These are phyloP conservation scores for Subacronicta megacephala DNA, from an alignment of 2,888 invertebrate genomes.

Conservation along the genomic window DNA sequence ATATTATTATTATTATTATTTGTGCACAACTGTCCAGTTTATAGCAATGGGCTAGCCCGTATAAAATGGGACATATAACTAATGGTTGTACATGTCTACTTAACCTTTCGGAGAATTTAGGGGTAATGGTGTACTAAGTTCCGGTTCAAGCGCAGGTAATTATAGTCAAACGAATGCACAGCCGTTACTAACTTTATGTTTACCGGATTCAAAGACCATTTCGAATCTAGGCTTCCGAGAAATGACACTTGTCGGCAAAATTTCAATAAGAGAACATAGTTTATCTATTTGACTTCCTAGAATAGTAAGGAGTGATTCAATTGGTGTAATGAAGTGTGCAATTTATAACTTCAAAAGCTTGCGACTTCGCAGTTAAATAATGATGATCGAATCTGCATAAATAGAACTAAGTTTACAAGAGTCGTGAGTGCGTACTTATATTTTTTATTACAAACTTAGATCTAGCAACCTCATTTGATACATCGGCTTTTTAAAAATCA, in stretches of 20 bases:
- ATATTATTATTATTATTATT: too few relatives aligned
- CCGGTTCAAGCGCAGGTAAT: too few relatives aligned
- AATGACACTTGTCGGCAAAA: conserved; percentile 28
- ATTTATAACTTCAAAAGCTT: conserved; percentile 19
- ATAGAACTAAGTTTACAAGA: not conserved
- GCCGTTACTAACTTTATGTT: not conserved
- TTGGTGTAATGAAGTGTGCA: conserved; percentile 8
- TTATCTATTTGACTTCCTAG: conserved; percentile 41
- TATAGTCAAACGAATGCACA: not conserved
- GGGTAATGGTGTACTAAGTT: too few relatives aligned
- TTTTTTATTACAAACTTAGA: too few relatives aligned
- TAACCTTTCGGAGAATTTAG: too few relatives aligned
- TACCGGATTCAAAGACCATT: conserved; percentile 8
- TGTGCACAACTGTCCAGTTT: too few relatives aligned
- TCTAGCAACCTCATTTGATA: too few relatives aligned
- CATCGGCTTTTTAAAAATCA: too few relatives aligned
- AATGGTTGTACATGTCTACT: too few relatives aligned
- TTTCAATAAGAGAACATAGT: conserved; percentile 35
- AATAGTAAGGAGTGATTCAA: conserved; percentile 25
- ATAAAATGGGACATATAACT: too few relatives aligned
- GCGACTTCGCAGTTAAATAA: conserved; percentile 33
- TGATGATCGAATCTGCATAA: not conserved
- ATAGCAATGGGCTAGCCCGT: too few relatives aligned
- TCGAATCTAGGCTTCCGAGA: conserved; percentile 21
- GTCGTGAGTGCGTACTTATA: not conserved